Base-by-base conservation (phyloP, 2,888 invertebrate genomes). In the Lasioglossum morio region DNA sequence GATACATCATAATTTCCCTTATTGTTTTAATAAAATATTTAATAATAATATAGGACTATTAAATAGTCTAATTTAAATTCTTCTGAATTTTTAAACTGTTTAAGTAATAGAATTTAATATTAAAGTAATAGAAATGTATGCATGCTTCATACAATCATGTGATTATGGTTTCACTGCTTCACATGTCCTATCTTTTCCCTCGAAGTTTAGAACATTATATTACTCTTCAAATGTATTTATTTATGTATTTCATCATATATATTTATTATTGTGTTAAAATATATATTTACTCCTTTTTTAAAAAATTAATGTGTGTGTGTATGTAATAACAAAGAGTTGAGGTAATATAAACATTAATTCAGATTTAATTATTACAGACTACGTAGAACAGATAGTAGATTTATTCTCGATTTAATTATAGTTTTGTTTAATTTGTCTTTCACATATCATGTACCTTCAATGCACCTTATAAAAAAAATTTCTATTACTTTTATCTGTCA, bases 401-500 rank as follows among this genome's bases (percentile, higher is more conserved):
- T 70, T 69, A 12, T 66, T 40, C 60, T 43, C 37, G 5, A 40
- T 76, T 34, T 76, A 81, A 48, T 43, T 79, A 60, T 80, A 46
- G 57, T 74, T 79, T 77, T 53, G 84, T 82, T 89, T 86, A 80
- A 70, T 27, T 82, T 57, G 69, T 30, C 46, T 57, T 81, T 83
- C 60, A 60, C 66, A 63, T 69, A 69, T 82, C 75, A 81, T 69
- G 66, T 48, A 57, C 27, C 76, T 74, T 43, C 75, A 34, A 48
- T 72, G 69, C 80, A 79, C 30, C 57, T 70, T 69, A 48, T 48
- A 74, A 79, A 40, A 30, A 72, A 46, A 72, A 34, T 46, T 76
- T 76, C 81, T 77, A 66, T 82, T n/a, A 85, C 77, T 87, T 88
- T 77, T 84, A 88, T 90, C 92, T 92, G 92, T 92, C 93, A 90